Percentiles rank a stretch among this genome's conserved stretches.
Evolutionary conservation across 2,797 vertebrate species (phyloP).

Genomic region (Rhinoraja longicauda): DNA sequence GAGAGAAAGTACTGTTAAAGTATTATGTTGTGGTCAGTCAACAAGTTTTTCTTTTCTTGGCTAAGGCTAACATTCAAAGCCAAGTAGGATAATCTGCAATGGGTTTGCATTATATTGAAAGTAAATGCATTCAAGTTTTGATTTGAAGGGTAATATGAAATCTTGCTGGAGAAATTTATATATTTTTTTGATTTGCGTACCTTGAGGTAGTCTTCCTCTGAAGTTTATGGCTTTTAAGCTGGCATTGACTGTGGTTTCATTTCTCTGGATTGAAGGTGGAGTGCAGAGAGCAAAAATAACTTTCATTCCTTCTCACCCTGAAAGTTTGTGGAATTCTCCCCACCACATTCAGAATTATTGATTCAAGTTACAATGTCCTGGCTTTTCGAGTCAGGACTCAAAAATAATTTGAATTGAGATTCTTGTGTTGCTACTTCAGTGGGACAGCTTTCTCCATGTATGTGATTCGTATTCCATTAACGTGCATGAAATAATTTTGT

Average conservation of each 20-base stretch:
- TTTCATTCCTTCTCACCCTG: background rate
- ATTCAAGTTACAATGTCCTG: too few species aligned
- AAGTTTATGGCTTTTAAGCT: background rate
- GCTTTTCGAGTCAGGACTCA: background rate
- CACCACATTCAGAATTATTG: too few species aligned
- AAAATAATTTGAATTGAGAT: background rate
- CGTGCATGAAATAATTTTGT: background rate
- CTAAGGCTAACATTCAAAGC: background rate
- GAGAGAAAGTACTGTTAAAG: background rate
- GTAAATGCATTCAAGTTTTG: background rate
- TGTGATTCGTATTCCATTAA: background rate
- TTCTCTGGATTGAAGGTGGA: background rate
- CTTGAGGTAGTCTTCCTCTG: background rate
- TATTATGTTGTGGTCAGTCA: background rate
- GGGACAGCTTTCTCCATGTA: background rate
- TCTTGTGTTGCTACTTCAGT: background rate
- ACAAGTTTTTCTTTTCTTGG: too few species aligned
- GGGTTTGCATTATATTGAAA: background rate
- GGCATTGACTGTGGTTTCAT: background rate
- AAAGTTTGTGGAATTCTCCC: background rate
- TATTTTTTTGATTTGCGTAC: background rate
- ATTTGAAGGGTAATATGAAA: background rate
- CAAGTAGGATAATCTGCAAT: background rate
- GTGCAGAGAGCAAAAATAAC: background rate
- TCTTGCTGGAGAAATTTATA: too few species aligned